Base-by-base conservation (phyloP, 1,140 invertebrate genomes). In the Argopecten irradians region DNA sequence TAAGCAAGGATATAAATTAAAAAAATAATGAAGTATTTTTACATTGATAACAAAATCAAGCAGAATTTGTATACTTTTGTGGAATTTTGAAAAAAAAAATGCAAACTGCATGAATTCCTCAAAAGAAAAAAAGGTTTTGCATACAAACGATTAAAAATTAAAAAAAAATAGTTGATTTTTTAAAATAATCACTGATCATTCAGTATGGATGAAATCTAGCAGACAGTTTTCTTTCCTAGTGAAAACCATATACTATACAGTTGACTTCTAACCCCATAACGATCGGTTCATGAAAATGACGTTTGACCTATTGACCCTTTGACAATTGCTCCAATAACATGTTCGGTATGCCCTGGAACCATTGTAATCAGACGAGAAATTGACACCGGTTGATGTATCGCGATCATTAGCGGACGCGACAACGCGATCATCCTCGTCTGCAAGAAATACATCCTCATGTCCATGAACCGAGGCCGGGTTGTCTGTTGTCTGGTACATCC, bases 281-380 rank as follows among this genome's bases (percentile, higher is more conserved):
- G 55, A 71, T 71, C n/a, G 55, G 55, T 71, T 71, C 55, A 71
- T 71, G 55, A 71, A 71, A 71, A 28, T 71, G 55, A 71, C 55
- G 28, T 71, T 28, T 71, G 55, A 71, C 55, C 55, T 71, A n/a
- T 71, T 71, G 55, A 71, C 55, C 55, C 22, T 71, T 71, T 71
- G 55, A 71, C 55, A 71, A n/a, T 71, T n/a, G 55, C 11, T 71
- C 55, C n/a, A 71, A 28, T 71, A n/a, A 71, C 22, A 71, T 71
- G 55, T 71, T 71, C 55, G 8, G 22, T 71, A 16, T 71, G 55
- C n/a, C 55, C 22, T 16, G 55, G 55, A 71, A 28, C 22, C 55
- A 71, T 71, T 71, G 55, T 71, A 71, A 71, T 71, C 55, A 28
- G 22, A 7, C 7, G 55, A n/a, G n/a, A 71, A 71, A 71, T 71